These are phyloP conservation scores for Epistrophella euchroma DNA, from an alignment of 2,888 invertebrate genomes.

Conservation along the genomic window DNA sequence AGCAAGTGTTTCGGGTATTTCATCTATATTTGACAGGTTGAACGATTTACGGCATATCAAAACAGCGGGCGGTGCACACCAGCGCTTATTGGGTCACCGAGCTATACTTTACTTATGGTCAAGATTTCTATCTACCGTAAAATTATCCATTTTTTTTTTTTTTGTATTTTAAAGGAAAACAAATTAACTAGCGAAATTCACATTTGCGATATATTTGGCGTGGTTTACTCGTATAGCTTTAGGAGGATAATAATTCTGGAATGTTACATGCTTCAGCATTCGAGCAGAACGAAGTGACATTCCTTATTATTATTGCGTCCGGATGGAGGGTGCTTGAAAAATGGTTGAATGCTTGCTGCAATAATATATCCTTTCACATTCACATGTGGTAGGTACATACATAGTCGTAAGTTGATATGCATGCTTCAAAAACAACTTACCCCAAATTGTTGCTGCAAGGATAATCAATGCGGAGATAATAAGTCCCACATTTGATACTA, in stretches of 20 bases:
- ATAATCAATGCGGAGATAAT: conserved; percentile 80
- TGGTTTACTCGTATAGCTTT: conserved; percentile 4
- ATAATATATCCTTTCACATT: conserved; percentile 9
- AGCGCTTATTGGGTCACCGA: no score
- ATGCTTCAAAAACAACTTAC: conserved; percentile 79
- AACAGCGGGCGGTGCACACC: no score
- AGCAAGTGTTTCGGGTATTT: no score
- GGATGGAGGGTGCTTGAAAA: conserved; percentile 41
- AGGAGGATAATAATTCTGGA: conserved; percentile 35
- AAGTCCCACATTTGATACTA: conserved; percentile 81
- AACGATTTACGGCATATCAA: no score
- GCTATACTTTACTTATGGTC: no score
- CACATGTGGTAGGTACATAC: not conserved
- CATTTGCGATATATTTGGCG: not conserved
- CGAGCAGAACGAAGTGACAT: conserved; percentile 45
- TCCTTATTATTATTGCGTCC: conserved; percentile 48
- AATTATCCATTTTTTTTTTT: no score
- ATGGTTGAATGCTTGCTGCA: conserved; percentile 44
- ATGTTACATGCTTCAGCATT: conserved; percentile 34
- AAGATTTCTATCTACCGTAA: no score
- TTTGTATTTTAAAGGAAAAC: no score
- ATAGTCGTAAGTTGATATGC: conserved; percentile 30
- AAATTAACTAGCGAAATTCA: conserved; percentile 11
- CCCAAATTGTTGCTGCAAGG: conserved; percentile 80
- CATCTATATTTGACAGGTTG: no score